These are phyloP conservation scores for Irena cyanogastra DNA, from an alignment of 2,113 vertebrate species.

Conservation along the genomic window DNA sequence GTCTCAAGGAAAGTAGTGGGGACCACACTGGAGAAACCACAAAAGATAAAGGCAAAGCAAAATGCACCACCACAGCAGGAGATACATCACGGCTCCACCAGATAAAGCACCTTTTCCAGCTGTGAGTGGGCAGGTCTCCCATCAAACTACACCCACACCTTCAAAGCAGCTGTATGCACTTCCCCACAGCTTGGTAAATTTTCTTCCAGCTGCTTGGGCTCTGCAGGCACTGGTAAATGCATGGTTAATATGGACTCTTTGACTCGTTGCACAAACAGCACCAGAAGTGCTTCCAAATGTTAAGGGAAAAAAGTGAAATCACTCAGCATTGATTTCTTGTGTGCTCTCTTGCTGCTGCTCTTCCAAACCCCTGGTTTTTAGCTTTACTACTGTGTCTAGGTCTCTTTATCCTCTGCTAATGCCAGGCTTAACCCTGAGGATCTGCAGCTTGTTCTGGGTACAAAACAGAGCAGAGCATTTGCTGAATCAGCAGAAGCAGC, in stretches of 20 bases:
- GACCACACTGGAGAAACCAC: neutral
- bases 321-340: neutral
- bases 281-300: neutral
- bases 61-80: neutral
- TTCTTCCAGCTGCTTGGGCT: neutral
- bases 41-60: neutral
- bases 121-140: neutral
- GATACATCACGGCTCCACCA: accelerated
- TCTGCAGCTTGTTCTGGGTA: neutral
- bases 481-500: neutral
- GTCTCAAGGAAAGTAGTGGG: neutral
- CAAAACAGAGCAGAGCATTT: neutral
- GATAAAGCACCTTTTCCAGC: neutral
- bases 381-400: neutral
- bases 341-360: neutral
- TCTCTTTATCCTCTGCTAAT: constrained; percentile 23
- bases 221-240: neutral
- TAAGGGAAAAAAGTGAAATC: neutral
- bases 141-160: neutral
- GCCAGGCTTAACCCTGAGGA: constrained; percentile 9
- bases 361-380: neutral
- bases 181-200: neutral
- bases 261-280: neutral
- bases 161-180: neutral
- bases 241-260: neutral